Base-by-base conservation (phyloP, 2,797 vertebrate genomes). In the Cirrhinus molitorella region DNA sequence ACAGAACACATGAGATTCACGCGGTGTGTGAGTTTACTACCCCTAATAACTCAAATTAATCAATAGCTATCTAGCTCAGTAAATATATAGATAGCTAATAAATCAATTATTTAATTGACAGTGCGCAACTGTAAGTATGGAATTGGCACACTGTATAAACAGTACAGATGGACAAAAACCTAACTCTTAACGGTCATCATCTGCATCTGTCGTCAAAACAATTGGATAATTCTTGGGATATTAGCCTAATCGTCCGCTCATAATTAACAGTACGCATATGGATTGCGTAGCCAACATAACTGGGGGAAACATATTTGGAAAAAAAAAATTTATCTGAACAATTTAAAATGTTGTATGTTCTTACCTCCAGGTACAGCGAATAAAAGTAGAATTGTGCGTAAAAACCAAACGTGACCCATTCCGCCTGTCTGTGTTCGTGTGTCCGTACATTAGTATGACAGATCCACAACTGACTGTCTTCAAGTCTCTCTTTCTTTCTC, bases 371-470 rank as follows among this genome's bases (percentile, higher is more conserved):
- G 77, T 37, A 90, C 87, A 0, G 80, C 51, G 12, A 89, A 82
- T 71, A 93, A 13, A 40, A 94, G 83, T 53, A 85, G 73, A 8
- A 89, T 85, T 53, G 88, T 84, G 34, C 88, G 86, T 68, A 93
- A 31, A 79, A 87, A 67, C 93, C 93, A 93, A 85, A 79, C 83
- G 81, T 85, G 80, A 85, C 85, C 88, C 94, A 94, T 95, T 88
- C 10, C 92, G 51, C 6, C 63, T 53, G 80, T 25, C 70, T 67
- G 55, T 16, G 43, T 40, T 34, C 23, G 72, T 17, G 77, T 28
- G 19, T 71, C 61, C 7, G 13, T 43, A 51, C 66, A 57, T 74
- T 45, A 68, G 66, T 25, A 55, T 14, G 55, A 65, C 65, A 65
- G 77, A 83, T 68, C 51, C 78, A 57, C 40, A 76, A 77, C 65